Evolutionary conservation across 2,797 vertebrate genomes (phyloP).

Genomic region (Chromis chromis): DNA sequence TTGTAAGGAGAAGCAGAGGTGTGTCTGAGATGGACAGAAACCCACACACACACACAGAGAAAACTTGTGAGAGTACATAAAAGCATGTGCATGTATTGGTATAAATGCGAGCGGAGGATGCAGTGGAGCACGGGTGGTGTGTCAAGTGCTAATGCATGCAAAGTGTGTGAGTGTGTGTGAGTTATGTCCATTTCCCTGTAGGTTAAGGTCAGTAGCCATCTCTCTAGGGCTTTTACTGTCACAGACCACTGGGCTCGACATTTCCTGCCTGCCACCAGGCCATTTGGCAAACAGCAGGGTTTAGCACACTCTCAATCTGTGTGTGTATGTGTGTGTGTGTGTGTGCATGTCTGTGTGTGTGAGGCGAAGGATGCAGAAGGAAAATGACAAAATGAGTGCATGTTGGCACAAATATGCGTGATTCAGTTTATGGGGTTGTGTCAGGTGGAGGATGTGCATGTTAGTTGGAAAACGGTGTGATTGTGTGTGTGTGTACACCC

Average conservation of each 20-base stretch:
- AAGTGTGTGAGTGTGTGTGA: slow-evolving; percentile 51
- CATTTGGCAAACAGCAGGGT: slow-evolving; percentile 75
- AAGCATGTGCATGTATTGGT: background rate
- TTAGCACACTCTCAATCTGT: slow-evolving; percentile 49
- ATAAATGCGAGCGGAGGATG: slow-evolving; percentile 2
- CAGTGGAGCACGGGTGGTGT: slow-evolving; percentile 22
- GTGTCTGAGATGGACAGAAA: slow-evolving; percentile 14
- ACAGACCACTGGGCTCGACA: slow-evolving; percentile 65
- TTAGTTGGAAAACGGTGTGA: background rate
- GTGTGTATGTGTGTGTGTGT: background rate
- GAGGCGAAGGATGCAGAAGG: slow-evolving; percentile 2
- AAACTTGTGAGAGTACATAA: background rate
- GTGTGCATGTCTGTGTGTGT: background rate
- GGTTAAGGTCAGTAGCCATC: slow-evolving; percentile 68
- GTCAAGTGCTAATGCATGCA: slow-evolving; percentile 56
- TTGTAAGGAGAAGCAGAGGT: slow-evolving; percentile 27
- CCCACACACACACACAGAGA: background rate
- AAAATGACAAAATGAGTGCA: slow-evolving; percentile 14
- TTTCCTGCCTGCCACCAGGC: slow-evolving; percentile 54
- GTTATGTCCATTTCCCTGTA: slow-evolving; percentile 69
- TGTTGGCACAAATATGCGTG: background rate
- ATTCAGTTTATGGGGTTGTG: slow-evolving; percentile 17
- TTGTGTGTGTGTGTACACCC: background rate
- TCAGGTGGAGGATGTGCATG: background rate
- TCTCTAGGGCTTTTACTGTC: slow-evolving; percentile 68